Evolutionary conservation across 2,888 invertebrate species (phyloP), one percentile per base, ranked within the genome.

Genomic region (Tachina grossa): DNA sequence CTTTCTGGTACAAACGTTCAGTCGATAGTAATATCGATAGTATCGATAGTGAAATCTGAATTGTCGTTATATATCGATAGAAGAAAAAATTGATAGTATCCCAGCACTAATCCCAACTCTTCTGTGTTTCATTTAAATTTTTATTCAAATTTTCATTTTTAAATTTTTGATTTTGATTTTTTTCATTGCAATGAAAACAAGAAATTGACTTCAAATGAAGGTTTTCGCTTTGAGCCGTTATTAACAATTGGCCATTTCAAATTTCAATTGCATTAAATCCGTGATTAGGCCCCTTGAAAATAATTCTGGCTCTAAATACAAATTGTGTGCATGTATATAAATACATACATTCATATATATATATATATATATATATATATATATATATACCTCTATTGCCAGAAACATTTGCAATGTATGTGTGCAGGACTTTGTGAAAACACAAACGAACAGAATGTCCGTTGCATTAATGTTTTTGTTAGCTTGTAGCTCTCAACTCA

Each of bases 241-340:
- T 63, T 31, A 45, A 19, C 22, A 41, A 41, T 9, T 49, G 51
- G 45, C n/a, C 14, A 41, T 49, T 74, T 61, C 61, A 61, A 31
- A 19, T 57, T 68, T 39, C 45, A 51, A 59, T 61, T 69, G 43
- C 22, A 59, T 49, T 41, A 47, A 71, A 61, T 59, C 22, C 16
- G 68, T 68, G 47, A 66, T 80, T 80, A 31, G 51, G 51, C 31
- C 51, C 66, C 57, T 81, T 81, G 39, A 74, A 59, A 74, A 43
- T 53, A 74, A 43, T 53, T 81, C 74, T 81, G 74, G 49, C 14
- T 41, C 0, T 1, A 68, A 72, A 65, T 5, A 61, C 4, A 31
- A 2, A 31, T 31, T 22, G 22, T 22, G 22, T 22, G 22, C 22
- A 22, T 22, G 22, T 22, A 22, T 22, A 31, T n/a, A 77, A 41